Percentiles rank a stretch among this genome's conserved stretches.
Evolutionary conservation across 2,797 vertebrate genomes (phyloP).

Genomic region (Gallirallus australis): DNA sequence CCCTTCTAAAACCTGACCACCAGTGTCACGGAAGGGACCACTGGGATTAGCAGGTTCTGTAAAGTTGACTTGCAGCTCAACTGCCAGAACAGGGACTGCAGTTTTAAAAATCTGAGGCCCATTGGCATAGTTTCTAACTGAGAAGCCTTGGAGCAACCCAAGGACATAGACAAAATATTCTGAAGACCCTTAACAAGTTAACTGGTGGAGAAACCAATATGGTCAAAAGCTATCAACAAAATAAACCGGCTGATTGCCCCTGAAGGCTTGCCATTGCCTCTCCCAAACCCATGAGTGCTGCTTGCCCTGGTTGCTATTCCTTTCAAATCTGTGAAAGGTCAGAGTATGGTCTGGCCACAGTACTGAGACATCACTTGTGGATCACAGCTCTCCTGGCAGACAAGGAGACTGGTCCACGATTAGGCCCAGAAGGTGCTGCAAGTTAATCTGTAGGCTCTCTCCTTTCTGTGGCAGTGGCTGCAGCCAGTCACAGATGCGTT

Average conservation of each 20-base stretch:
- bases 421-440: neutral
- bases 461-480: neutral
- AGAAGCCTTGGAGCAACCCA: neutral
- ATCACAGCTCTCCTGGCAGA: neutral
- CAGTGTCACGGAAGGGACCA: neutral
- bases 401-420: fast-evolving
- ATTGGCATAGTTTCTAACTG: neutral
- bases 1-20: neutral
- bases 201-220: neutral
- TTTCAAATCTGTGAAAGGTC: neutral
- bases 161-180: neutral
- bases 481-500: neutral
- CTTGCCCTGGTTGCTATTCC: neutral
- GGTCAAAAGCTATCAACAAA: neutral
- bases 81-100: neutral
- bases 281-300: neutral
- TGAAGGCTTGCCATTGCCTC: neutral
- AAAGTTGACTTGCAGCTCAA: neutral
- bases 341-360: neutral
- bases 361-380: neutral
- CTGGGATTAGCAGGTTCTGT: neutral
- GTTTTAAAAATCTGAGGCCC: neutral
- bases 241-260: neutral
- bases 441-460: neutral
- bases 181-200: neutral